Evolutionary conservation across 2,797 vertebrate species (phyloP), one percentile per base, ranked within the genome.

Genomic region (Meriones psammophilus): DNA sequence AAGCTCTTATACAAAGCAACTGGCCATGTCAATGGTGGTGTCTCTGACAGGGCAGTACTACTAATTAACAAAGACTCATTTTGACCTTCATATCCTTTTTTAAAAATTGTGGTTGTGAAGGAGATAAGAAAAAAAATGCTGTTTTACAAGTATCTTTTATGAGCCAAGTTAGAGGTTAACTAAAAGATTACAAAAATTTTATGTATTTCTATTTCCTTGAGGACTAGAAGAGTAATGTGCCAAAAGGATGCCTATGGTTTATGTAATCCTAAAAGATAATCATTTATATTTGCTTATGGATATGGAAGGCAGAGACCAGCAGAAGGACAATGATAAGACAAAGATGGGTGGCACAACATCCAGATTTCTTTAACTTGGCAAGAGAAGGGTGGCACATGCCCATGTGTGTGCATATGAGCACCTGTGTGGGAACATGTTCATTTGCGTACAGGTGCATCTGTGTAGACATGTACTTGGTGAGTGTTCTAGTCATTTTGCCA

Each of bases 151-250:
- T 76, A 78, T 1, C 17, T 95, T 92, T 95, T 39, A 74, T 68
- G 30, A 60, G 13, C n/a, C 42, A 94, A 39, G 79, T 77, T 62
- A 97, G 73, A 90, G 88, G 62, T 36, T 74, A n/a, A 22, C 88
- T 96, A 71, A 88, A 77, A 92, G 69, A 92, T 8, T 69, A 79
- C 5, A 95, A 60, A 90, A 42, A 69, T 81, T 94, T 94, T 83
- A 95, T 92, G 56, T 28, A 66, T 7, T 86, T 73, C 68, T 46
- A 85, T 87, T 88, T 93, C 39, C 62, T 94, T 88, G 36, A 94
- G 39, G 73, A 24, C 88, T 76, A 26, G 28, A 76, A 22, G 26
- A 78, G 58, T 39, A 88, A 3, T 88, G 39, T 88, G 58, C 66
- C 3, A 89, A 42, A 92, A 94, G 58, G 81, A 80, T 92, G 62